Conservation (phyloP, 2,888 invertebrate genomes). For the Microctonus brassicae region DNA sequence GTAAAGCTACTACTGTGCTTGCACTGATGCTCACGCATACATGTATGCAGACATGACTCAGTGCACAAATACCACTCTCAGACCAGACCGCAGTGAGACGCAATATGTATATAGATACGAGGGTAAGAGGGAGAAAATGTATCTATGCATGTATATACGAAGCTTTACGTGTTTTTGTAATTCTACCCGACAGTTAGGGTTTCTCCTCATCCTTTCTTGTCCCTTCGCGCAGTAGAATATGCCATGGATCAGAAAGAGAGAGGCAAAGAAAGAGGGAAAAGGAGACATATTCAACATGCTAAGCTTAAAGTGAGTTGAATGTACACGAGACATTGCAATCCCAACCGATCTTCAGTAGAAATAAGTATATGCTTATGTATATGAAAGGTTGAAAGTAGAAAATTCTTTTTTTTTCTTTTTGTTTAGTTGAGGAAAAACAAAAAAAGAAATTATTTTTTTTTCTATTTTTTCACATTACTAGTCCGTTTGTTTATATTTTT, state of each 20-base stretch:
- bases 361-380: conserved; percentile 4
- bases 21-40: background rate
- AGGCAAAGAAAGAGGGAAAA: too few species aligned
- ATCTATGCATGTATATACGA: background rate
- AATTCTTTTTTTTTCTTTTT: background rate
- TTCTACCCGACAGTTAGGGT: conserved; percentile 26
- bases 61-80: background rate
- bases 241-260: conserved; percentile 8
- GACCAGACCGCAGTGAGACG: background rate
- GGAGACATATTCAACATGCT: conserved; percentile 10
- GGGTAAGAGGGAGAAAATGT: background rate
- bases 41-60: background rate
- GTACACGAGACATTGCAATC: conserved; percentile 7
- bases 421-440: background rate
- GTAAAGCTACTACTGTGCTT: background rate
- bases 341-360: conserved; percentile 14
- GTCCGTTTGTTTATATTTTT: conserved; percentile 7
- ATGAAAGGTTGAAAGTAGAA: background rate
- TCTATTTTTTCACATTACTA: background rate
- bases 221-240: background rate
- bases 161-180: conserved; percentile 30
- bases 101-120: background rate
- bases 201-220: background rate
- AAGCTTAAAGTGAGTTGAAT: conserved; percentile 1
- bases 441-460: conserved; percentile 1